These are phyloP conservation scores for Tridacna crocea DNA, from an alignment of 2,888 invertebrate species.

Conservation along the genomic window DNA sequence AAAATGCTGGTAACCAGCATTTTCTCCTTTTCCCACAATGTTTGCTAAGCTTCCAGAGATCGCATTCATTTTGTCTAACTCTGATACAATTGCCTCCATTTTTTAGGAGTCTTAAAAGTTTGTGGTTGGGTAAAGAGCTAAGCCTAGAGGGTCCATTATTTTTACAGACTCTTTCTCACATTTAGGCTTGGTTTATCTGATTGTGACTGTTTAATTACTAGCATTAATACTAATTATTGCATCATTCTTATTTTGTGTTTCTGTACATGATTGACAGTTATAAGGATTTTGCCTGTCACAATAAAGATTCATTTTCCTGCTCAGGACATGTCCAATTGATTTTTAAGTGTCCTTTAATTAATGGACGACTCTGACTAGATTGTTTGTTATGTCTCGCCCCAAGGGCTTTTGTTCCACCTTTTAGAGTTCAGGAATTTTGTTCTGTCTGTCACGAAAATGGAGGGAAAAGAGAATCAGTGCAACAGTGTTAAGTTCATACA, in stretches of 20 bases:
- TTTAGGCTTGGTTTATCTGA: neutral
- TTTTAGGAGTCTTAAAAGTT: too few relatives aligned
- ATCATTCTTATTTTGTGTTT: neutral
- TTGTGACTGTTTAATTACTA: neutral
- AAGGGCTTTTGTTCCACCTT: constrained; percentile 6
- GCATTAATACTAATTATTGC: neutral
- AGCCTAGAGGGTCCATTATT: neutral
- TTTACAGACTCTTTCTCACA: neutral
- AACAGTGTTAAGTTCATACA: too few relatives aligned
- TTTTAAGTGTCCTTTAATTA: constrained; percentile 28
- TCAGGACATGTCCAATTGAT: constrained; percentile 21
- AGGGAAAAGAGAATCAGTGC: neutral
- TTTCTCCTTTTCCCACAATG: too few relatives aligned
- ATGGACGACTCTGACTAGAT: constrained; percentile 6
- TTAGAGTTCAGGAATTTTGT: constrained; percentile 3
- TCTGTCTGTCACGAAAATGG: neutral
- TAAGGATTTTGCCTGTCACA: constrained; percentile 13
- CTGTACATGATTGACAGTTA: constrained; percentile 11
- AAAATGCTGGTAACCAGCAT: too few relatives aligned
- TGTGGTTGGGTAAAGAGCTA: too few relatives aligned
- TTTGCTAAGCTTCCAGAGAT: too few relatives aligned
- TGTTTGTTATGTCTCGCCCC: constrained; percentile 9
- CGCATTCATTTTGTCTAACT: too few relatives aligned
- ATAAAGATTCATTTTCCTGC: constrained; percentile 22
- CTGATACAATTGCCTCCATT: too few relatives aligned